Conservation (phyloP, 1,140 invertebrate species). For the Antheraea pernyi region DNA sequence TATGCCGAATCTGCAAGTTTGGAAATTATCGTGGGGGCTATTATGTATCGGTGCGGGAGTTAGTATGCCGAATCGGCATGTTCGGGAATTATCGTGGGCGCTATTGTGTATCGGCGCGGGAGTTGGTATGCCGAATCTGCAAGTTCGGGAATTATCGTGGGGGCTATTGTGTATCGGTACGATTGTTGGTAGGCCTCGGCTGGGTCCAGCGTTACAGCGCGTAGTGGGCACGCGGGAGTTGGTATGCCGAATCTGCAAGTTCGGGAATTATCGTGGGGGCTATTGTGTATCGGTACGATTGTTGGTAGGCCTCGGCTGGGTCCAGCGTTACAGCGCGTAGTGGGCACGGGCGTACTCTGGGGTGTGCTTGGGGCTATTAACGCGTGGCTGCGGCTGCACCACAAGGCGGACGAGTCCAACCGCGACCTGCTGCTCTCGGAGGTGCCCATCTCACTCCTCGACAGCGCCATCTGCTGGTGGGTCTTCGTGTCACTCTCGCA, state of each 20-base stretch:
- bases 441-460: slow-evolving; percentile 86
- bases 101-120: too few relatives aligned
- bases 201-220: too few relatives aligned
- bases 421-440: slow-evolving; percentile 86
- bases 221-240: too few relatives aligned
- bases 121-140: neutral
- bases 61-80: too few relatives aligned
- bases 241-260: neutral
- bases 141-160: too few relatives aligned
- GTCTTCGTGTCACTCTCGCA: slow-evolving; percentile 94
- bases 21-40: too few relatives aligned
- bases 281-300: slow-evolving; percentile 16
- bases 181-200: too few relatives aligned
- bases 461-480: slow-evolving; percentile 89
- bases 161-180: too few relatives aligned
- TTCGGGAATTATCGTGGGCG: too few relatives aligned
- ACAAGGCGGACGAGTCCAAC: slow-evolving; percentile 83
- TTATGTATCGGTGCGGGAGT: too few relatives aligned
- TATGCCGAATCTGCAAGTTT: too few relatives aligned
- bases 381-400: slow-evolving; percentile 87
- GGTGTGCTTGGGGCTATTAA: slow-evolving; percentile 91
- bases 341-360: slow-evolving; percentile 89
- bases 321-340: slow-evolving; percentile 91
- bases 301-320: slow-evolving; percentile 88
- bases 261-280: too few relatives aligned